A percentile compares a stretch with the other conserved stretches of the same genome.
These are phyloP conservation scores for Thymallus thymallus DNA, from an alignment of 2,113 vertebrate genomes.

Conservation along the genomic window DNA sequence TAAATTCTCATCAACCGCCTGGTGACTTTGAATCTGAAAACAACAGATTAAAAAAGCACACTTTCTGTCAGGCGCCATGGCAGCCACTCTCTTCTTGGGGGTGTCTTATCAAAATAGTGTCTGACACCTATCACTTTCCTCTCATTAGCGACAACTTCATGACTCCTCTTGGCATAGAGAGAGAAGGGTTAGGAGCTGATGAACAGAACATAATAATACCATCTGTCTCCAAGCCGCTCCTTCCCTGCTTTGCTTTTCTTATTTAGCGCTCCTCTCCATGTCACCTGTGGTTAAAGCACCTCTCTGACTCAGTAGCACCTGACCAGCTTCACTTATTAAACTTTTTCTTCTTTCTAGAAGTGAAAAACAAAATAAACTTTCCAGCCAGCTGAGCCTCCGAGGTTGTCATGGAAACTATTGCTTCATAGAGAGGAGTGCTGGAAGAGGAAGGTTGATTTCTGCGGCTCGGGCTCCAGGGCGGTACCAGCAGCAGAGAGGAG, in stretches of 20 bases:
- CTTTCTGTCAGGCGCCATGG: not conserved
- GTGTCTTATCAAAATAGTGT: slow-evolving; percentile 16
- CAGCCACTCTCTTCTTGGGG: slow-evolving; percentile 9
- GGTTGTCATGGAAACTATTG: slow-evolving; percentile 40
- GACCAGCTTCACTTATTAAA: too few relatives aligned
- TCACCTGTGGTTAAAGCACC: not conserved
- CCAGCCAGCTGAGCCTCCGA: not conserved
- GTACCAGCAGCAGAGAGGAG: not conserved
- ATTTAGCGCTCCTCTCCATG: not conserved
- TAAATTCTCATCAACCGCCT: slow-evolving; percentile 33
- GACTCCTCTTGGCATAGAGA: not conserved
- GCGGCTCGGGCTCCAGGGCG: not conserved
- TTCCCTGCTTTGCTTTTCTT: slow-evolving; percentile 7
- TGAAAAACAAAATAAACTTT: slow-evolving; percentile 10
- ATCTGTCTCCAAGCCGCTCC: not conserved
- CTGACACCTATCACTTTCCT: not conserved
- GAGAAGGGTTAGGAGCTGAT: not conserved
- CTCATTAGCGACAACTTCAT: not conserved
- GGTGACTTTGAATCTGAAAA: slow-evolving; percentile 17
- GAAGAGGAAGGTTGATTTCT: not conserved
- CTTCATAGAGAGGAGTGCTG: not conserved
- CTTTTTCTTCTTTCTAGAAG: not conserved
- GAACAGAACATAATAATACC: slow-evolving; percentile 1
- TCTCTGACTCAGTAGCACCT: not conserved
- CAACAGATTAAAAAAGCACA: not conserved